Conservation (phyloP, 2,113 vertebrate genomes). For the Apodemus speciosus region DNA sequence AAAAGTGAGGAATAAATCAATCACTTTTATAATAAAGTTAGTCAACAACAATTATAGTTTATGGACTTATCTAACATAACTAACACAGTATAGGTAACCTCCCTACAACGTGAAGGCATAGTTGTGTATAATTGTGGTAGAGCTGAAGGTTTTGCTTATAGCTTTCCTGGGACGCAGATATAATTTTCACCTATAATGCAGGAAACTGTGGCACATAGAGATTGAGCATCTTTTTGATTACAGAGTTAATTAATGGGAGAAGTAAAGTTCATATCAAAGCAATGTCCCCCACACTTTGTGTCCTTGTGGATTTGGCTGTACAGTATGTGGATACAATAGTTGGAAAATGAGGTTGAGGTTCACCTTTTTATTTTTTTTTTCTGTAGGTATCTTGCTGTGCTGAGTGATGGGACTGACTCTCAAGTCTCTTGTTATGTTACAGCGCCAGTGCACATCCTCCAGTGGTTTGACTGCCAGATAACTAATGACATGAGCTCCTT, state of each 20-base stretch:
- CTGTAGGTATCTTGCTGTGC: conserved; percentile 82
- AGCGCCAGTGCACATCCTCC: conserved; percentile 79
- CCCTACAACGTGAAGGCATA: not conserved
- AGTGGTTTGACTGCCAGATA: conserved; percentile 83
- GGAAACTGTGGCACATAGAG: conserved; percentile 8
- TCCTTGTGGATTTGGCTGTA: not conserved
- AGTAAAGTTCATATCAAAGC: not conserved
- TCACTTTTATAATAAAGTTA: not conserved
- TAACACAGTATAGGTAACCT: not conserved
- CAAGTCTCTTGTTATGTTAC: conserved; percentile 85
- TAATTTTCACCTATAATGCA: not conserved
- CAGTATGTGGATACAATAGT: not conserved
- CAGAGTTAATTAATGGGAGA: not conserved
- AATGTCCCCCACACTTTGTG: not conserved
- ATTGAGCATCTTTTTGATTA: not conserved
- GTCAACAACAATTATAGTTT: not conserved
- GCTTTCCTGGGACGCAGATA: not conserved
- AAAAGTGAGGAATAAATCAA: conserved; percentile 4
- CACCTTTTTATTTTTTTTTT: not conserved
- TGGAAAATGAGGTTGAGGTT: conserved; percentile 12
- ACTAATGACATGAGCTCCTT: conserved; percentile 85
- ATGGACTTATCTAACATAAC: not conserved
- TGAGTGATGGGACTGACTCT: conserved; percentile 20
- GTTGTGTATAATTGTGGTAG: not conserved
- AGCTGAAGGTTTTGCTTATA: not conserved